Evolutionary conservation across 2,797 vertebrate species (phyloP).

Genomic region (Smutsia temminckii): DNA sequence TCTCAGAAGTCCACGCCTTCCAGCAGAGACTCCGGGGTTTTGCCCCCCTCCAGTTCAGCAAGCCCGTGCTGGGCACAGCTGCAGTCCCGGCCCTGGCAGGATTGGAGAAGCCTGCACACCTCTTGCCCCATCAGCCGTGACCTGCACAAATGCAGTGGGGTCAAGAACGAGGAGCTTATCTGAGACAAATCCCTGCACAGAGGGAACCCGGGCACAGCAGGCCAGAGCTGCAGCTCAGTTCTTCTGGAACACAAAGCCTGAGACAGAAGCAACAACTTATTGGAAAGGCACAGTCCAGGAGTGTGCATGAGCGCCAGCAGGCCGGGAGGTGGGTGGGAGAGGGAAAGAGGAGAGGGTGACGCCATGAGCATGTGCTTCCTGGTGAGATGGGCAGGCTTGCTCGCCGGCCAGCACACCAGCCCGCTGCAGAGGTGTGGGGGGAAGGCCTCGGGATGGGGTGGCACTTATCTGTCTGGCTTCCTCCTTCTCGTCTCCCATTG

Average conservation of each 20-base stretch:
- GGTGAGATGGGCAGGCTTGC: neutral
- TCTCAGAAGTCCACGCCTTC: too few species aligned
- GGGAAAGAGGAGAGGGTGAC: too few species aligned
- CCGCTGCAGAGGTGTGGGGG: neutral
- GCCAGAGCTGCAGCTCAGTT: fast-evolving
- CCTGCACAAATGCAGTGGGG: neutral
- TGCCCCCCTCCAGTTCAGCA: too few species aligned
- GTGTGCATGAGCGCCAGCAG: fast-evolving
- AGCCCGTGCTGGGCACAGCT: neutral
- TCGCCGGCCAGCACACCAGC: neutral
- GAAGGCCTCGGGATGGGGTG: fast-evolving
- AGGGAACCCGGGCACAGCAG: neutral
- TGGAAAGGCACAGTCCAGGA: neutral
- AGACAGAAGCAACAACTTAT: neutral
- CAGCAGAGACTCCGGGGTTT: too few species aligned
- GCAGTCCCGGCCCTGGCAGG: fast-evolving
- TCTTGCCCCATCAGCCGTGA: neutral
- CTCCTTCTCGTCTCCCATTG: neutral
- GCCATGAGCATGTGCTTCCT: neutral
- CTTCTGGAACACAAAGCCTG: neutral
- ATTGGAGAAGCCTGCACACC: neutral
- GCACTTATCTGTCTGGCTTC: neutral
- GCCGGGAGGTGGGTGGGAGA: neutral
- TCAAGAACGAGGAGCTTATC: neutral
- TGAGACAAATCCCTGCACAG: too few species aligned